These are phyloP conservation scores for Rhopalosiphum padi DNA, from an alignment of 1,140 invertebrate genomes.

Conservation along the genomic window DNA sequence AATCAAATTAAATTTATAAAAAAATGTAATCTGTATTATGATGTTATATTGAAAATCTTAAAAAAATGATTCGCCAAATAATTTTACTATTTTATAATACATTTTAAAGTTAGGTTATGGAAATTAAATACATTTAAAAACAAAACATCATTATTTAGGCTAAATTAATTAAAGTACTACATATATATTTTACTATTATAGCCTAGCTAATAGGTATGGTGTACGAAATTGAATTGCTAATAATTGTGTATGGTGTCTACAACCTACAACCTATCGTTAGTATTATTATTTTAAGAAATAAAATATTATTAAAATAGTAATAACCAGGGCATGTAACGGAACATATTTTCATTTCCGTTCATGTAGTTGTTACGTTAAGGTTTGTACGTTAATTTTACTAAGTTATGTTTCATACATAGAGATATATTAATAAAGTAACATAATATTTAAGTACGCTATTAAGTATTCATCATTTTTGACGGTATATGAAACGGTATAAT, in stretches of 20 bases:
- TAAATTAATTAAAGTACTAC: too few species aligned
- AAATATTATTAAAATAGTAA: conserved; percentile 20
- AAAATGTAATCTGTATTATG: not conserved
- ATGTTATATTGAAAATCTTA: not conserved
- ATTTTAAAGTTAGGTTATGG: not conserved
- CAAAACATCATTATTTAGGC: not conserved
- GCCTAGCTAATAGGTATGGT: not conserved
- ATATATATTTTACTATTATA: too few species aligned
- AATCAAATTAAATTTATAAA: not conserved
- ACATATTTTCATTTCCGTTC: conserved; percentile 38
- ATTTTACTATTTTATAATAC: not conserved
- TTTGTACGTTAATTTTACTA: not conserved
- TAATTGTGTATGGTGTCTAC: not conserved
- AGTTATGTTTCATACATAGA: not conserved
- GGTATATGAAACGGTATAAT: not conserved
- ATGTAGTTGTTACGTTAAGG: not conserved
- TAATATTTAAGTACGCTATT: not conserved
- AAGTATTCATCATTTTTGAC: not conserved
- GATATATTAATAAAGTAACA: not conserved
- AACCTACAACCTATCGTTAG: not conserved
- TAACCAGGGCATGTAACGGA: conserved; percentile 38
- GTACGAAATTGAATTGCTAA: not conserved
- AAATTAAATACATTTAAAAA: not conserved
- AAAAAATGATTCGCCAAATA: too few species aligned
- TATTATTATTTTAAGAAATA: not conserved